Evolutionary conservation across 2,888 invertebrate species (phyloP).

Genomic region (Zonitis immaculata): DNA sequence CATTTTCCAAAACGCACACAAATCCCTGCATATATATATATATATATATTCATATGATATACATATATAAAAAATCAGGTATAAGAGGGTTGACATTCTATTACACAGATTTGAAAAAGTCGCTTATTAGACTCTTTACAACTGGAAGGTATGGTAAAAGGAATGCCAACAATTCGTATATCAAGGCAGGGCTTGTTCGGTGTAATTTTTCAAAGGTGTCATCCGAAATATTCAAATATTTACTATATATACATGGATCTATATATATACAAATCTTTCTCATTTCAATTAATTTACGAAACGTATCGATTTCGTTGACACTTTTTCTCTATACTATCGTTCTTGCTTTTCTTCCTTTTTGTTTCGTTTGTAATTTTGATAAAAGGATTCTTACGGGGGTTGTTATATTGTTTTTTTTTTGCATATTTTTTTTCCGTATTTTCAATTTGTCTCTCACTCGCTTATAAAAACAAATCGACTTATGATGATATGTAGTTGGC

Average conservation of each 20-base stretch:
- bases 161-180: conserved; percentile 18
- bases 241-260: no score
- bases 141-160: conserved; percentile 12
- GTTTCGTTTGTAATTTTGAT: neutral
- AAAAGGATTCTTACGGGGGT: no score
- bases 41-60: no score
- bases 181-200: neutral
- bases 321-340: no score
- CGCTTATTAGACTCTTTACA: conserved; percentile 31
- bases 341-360: no score
- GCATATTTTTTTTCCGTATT: neutral
- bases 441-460: neutral
- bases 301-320: neutral
- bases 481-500: neutral
- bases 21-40: no score
- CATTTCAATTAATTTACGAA: neutral
- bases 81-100: conserved; percentile 18
- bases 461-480: neutral
- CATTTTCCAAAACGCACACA: neutral
- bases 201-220: neutral
- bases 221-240: neutral
- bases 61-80: conserved; percentile 12
- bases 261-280: no score
- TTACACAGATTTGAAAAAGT: conserved; percentile 26
- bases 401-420: no score